Percentiles rank a stretch among this genome's conserved stretches.
phyloP scores from a whole-genome alignment of 2,888 invertebrate genomes.

The Unio pictorum region DNA sequence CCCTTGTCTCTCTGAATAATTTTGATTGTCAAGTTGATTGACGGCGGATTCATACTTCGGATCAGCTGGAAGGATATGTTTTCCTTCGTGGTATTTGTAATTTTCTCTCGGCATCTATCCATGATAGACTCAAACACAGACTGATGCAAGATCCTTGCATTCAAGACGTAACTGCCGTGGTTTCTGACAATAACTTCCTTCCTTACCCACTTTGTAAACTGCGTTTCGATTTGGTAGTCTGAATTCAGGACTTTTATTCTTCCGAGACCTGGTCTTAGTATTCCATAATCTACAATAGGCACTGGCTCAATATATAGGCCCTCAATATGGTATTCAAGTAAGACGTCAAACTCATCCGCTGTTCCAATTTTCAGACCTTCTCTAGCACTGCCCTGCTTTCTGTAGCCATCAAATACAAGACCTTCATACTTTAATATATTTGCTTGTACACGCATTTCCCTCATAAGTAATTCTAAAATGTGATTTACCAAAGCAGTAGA shows the following conservation, averaged over 20 bases:
- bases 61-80: conserved; percentile 11
- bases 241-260: conserved; percentile 2
- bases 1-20: background rate
- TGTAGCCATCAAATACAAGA: conserved; percentile 15
- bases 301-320: conserved; percentile 9
- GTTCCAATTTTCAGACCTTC: conserved; percentile 32
- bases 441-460: conserved; percentile 10
- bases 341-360: conserved; percentile 35
- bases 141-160: conserved; percentile 14
- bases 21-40: conserved; percentile 25
- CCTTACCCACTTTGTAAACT: conserved; percentile 2
- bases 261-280: background rate
- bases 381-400: conserved; percentile 31
- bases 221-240: conserved; percentile 4
- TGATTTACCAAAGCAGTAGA: background rate
- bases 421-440: conserved; percentile 4
- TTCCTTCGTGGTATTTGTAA: background rate
- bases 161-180: conserved; percentile 5
- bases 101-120: conserved; percentile 4
- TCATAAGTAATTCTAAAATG: conserved; percentile 3
- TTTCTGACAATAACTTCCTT: conserved; percentile 7
- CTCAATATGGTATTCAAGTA: conserved; percentile 24
- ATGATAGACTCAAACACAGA: conserved; percentile 19
- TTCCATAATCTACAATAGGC: background rate
- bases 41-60: conserved; percentile 24